A percentile compares a stretch with the other conserved stretches of the same genome.
phyloP scores from a whole-genome alignment of 2,113 vertebrate genomes.

The Erinaceus europaeus region DNA sequence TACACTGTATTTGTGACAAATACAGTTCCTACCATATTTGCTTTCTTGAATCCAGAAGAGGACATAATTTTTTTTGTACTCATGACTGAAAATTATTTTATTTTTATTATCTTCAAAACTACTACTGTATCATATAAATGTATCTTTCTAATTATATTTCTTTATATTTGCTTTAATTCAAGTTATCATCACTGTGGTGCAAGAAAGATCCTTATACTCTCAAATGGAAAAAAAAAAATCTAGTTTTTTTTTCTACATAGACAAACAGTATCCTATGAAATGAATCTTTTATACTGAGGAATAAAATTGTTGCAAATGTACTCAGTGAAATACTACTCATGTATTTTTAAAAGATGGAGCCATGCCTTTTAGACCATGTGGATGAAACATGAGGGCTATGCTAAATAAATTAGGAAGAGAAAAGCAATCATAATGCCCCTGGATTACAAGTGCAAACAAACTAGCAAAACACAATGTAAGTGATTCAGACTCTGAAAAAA shows the following conservation, averaged over 20 bases:
- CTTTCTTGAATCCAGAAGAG: neutral
- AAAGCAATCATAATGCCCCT: too few species aligned
- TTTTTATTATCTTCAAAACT: neutral
- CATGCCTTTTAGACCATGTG: too few species aligned
- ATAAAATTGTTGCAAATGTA: too few species aligned
- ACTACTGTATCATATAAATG: neutral
- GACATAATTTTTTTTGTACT: neutral
- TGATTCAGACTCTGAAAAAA: too few species aligned
- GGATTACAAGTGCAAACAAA: too few species aligned
- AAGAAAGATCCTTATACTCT: neutral
- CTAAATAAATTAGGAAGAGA: too few species aligned
- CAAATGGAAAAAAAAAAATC: neutral
- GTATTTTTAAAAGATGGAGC: too few species aligned
- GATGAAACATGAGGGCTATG: too few species aligned
- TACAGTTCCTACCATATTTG: neutral
- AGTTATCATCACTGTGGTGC: neutral
- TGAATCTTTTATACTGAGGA: too few species aligned
- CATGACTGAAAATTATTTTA: neutral
- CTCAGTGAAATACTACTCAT: too few species aligned
- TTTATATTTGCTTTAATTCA: conserved; percentile 31
- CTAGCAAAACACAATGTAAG: too few species aligned
- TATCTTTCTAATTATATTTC: conserved; percentile 2
- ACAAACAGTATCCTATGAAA: conserved; percentile 4
- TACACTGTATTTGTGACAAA: neutral
- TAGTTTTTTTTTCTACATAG: neutral